These are phyloP conservation scores for Bradypodion ventrale DNA, from an alignment of 2,797 vertebrate genomes.

Conservation along the genomic window DNA sequence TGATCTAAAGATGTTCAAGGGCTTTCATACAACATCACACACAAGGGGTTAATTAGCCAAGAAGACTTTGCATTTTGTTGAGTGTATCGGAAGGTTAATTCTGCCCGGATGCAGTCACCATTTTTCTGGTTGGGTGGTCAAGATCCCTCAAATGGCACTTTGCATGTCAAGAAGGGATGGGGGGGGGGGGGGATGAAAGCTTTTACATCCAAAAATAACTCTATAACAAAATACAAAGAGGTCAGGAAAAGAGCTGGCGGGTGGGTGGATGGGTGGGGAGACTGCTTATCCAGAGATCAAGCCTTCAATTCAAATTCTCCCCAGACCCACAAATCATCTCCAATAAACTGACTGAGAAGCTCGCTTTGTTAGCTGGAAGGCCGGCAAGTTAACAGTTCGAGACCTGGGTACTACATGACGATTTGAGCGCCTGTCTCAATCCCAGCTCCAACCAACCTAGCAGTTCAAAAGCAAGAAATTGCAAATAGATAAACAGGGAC, in stretches of 20 bases:
- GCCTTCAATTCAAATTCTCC: slow-evolving; percentile 17
- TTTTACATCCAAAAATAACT: slow-evolving; percentile 66
- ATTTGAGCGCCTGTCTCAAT: too few species aligned
- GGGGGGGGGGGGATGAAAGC: slow-evolving; percentile 46
- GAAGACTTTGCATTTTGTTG: slow-evolving; percentile 8
- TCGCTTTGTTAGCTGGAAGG: too few species aligned
- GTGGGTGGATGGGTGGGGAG: too few species aligned
- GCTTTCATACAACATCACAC: background rate
- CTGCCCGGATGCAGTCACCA: slow-evolving; percentile 42
- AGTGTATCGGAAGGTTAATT: slow-evolving; percentile 56
- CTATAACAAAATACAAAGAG: slow-evolving; percentile 38
- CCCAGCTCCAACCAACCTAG: too few species aligned
- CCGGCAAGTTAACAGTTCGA: too few species aligned
- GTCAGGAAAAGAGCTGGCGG: background rate
- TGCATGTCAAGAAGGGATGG: slow-evolving; percentile 45
- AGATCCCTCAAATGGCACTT: slow-evolving; percentile 57
- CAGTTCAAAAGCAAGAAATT: too few species aligned
- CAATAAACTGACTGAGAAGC: background rate
- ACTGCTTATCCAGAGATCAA: slow-evolving; percentile 7
- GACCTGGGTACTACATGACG: too few species aligned
- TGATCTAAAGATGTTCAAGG: background rate
- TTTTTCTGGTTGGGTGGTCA: slow-evolving; percentile 63
- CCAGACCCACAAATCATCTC: background rate
- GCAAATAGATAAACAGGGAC: too few species aligned
- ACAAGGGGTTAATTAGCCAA: slow-evolving; percentile 43